Percentiles rank a stretch among this genome's conserved stretches.
These are phyloP conservation scores for Merops nubicus DNA, from an alignment of 2,113 vertebrate species.

Conservation along the genomic window DNA sequence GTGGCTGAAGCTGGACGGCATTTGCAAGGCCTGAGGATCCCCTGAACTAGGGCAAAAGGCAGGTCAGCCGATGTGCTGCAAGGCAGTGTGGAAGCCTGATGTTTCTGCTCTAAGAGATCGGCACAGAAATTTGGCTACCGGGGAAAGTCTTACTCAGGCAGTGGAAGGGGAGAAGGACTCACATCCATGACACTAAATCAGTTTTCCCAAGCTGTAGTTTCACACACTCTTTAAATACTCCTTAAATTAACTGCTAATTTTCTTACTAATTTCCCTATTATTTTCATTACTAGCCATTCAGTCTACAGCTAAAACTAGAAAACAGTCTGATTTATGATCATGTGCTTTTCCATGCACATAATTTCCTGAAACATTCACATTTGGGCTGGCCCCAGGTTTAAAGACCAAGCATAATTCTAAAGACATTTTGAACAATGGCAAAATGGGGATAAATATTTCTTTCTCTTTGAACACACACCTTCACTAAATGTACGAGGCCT, in stretches of 20 bases:
- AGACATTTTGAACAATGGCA: conserved; percentile 5
- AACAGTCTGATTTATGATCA: conserved; percentile 42
- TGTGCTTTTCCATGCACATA: conserved; percentile 45
- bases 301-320: conserved; percentile 31
- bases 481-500: neutral
- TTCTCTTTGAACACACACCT: neutral
- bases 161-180: neutral
- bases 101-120: neutral
- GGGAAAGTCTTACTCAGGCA: neutral
- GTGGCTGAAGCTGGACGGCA: fast-evolving
- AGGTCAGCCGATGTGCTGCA: fast-evolving
- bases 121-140: neutral
- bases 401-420: conserved; percentile 9
- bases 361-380: conserved; percentile 58
- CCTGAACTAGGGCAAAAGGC: neutral
- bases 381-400: conserved; percentile 30
- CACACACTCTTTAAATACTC: conserved; percentile 39
- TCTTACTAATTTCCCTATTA: conserved; percentile 59
- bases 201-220: conserved; percentile 40
- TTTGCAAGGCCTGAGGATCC: neutral
- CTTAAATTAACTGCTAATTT: conserved; percentile 63
- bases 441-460: conserved; percentile 9
- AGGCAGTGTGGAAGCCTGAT: fast-evolving
- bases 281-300: conserved; percentile 30
- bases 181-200: neutral